Evolutionary conservation across 2,797 vertebrate genomes (phyloP).

Genomic region (Limnodromus scolopaceus): DNA sequence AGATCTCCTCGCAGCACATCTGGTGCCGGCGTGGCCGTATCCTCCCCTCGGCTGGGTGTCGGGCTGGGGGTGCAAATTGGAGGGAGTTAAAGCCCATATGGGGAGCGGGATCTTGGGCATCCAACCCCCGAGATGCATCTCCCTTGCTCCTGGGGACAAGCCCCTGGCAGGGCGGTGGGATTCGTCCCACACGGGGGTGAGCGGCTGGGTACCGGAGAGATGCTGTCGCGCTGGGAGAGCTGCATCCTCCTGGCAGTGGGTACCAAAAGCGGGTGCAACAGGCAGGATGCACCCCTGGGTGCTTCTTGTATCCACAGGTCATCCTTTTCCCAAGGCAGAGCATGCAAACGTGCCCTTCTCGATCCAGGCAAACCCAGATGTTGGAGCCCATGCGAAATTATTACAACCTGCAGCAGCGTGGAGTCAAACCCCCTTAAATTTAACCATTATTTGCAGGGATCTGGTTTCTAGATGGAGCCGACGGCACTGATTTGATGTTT

Average conservation of each 20-base stretch:
- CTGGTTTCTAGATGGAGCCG: neutral
- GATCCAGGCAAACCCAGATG: fast-evolving
- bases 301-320: neutral
- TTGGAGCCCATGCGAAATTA: neutral
- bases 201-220: fast-evolving
- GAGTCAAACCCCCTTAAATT: neutral
- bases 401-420: fast-evolving
- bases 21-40: neutral
- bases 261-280: neutral
- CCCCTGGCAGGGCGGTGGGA: fast-evolving
- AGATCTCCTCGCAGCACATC: neutral
- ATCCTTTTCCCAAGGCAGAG: neutral
- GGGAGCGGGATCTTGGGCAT: fast-evolving
- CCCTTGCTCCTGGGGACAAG: neutral
- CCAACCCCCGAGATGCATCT: fast-evolving
- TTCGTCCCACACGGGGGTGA: neutral
- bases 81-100: neutral
- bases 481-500: neutral
- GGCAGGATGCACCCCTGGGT: fast-evolving
- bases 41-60: neutral
- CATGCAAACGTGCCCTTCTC: fast-evolving
- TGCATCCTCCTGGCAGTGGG: neutral
- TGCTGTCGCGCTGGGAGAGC: neutral
- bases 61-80: neutral
- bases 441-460: neutral